Conservation (phyloP, 2,888 invertebrate genomes). For the Zootermopsis nevadensis region DNA sequence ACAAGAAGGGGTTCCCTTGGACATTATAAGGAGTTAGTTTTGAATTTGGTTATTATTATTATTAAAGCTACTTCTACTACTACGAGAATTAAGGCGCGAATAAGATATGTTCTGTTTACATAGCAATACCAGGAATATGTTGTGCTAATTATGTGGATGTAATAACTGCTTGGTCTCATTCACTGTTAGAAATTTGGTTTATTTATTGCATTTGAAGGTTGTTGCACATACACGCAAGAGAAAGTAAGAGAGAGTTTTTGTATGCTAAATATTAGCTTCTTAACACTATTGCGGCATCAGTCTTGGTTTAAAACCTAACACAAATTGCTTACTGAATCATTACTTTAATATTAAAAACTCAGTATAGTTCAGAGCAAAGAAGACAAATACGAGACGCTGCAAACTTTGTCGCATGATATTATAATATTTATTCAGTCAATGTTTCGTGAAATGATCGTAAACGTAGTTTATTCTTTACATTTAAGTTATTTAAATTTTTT, state of each 20-base stretch:
- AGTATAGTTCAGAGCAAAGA: not conserved
- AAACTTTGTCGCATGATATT: not conserved
- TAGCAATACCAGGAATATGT: slow-evolving; percentile 3
- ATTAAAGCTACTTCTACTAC: too few species aligned
- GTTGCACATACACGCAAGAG: not conserved
- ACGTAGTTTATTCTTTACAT: not conserved
- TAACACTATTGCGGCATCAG: not conserved
- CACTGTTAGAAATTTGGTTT: not conserved
- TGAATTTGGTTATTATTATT: too few species aligned
- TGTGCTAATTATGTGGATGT: not conserved
- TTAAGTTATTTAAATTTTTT: not conserved
- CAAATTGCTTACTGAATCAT: not conserved
- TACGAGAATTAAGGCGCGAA: too few species aligned
- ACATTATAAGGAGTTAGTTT: too few species aligned
- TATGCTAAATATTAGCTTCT: not conserved
- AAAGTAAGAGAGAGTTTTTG: not conserved
- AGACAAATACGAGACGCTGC: not conserved
- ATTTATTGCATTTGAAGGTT: not conserved
- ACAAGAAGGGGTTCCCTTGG: not conserved
- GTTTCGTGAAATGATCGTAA: not conserved
- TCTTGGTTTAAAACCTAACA: not conserved
- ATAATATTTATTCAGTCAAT: not conserved
- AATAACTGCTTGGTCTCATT: not conserved
- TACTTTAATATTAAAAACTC: not conserved
- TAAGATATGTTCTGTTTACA: not conserved